Percentiles rank a stretch among this genome's conserved stretches.
These are phyloP conservation scores for Agrilus planipennis DNA, from an alignment of 1,140 invertebrate species.

Conservation along the genomic window DNA sequence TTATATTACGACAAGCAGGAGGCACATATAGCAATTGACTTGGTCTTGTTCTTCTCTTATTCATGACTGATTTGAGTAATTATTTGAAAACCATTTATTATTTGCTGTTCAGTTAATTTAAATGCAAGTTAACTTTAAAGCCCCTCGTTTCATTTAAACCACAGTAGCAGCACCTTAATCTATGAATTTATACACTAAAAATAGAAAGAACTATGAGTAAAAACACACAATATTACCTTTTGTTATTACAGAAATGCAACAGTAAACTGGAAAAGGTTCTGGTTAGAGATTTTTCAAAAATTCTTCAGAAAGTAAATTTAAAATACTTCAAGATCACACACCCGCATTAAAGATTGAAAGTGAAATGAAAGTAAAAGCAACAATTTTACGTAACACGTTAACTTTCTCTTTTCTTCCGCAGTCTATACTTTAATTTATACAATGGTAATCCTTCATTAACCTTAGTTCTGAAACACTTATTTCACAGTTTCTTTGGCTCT, in stretches of 20 bases:
- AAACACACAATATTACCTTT: too few relatives aligned
- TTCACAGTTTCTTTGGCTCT: too few relatives aligned
- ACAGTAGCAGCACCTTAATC: too few relatives aligned
- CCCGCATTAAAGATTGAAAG: constrained; percentile 3
- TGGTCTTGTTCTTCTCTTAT: constrained; percentile 4
- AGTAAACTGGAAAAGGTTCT: too few relatives aligned
- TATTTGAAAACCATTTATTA: constrained; percentile 1
- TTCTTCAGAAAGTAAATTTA: background rate
- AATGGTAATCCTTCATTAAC: too few relatives aligned
- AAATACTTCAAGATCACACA: background rate
- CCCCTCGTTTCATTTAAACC: background rate
- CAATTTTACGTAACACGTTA: constrained; percentile 10
- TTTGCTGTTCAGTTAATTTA: background rate
- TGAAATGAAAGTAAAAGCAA: constrained; percentile 10
- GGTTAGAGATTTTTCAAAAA: background rate
- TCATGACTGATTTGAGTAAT: background rate
- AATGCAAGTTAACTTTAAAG: background rate
- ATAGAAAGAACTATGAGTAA: too few relatives aligned
- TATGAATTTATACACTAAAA: too few relatives aligned
- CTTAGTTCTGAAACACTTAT: too few relatives aligned
- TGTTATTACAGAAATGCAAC: too few relatives aligned
- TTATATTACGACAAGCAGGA: constrained; percentile 22
- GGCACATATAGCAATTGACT: constrained; percentile 18
- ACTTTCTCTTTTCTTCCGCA: constrained; percentile 8
- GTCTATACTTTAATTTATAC: too few relatives aligned